Evolutionary conservation across 1,140 invertebrate genomes (phyloP).

Genomic region (Anthonomus grandis): DNA sequence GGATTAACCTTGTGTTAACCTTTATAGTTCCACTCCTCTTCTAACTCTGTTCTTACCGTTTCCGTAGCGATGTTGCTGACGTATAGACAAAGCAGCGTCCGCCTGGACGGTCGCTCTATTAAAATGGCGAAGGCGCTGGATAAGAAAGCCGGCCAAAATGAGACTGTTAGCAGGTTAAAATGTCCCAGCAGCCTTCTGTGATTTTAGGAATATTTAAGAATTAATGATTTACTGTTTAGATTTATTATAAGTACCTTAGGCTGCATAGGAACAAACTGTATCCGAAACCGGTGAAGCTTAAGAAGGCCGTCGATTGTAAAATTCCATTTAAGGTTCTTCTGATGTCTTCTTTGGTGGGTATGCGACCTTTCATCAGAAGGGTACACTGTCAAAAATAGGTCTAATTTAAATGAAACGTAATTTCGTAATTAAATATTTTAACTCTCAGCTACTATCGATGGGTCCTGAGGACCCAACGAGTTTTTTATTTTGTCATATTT

Average conservation of each 20-base stretch:
- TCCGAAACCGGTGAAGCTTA: slow-evolving; percentile 69
- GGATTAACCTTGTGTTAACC: no score
- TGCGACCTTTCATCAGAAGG: slow-evolving; percentile 63
- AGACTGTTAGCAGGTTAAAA: slow-evolving; percentile 66
- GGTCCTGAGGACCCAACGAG: no score
- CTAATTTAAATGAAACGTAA: no score
- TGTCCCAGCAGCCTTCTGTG: slow-evolving; percentile 63
- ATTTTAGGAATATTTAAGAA: no score
- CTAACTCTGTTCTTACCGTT: slow-evolving; percentile 52
- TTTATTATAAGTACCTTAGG: slow-evolving; percentile 56
- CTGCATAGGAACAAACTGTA: slow-evolving; percentile 69
- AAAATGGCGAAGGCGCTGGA: slow-evolving; percentile 69
- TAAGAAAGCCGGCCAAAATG: slow-evolving; percentile 69
- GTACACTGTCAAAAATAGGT: slow-evolving; percentile 60
- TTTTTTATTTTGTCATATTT: no score
- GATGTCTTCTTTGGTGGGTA: slow-evolving; percentile 61
- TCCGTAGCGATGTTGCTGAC: slow-evolving; percentile 81
- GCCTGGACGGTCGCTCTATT: slow-evolving; percentile 69
- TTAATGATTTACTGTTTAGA: no score
- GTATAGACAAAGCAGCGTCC: slow-evolving; percentile 70
- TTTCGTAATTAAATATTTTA: background rate
- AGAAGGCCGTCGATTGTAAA: slow-evolving; percentile 71
- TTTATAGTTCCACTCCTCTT: background rate
- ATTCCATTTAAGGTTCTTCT: slow-evolving; percentile 65
- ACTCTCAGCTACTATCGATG: background rate